These are phyloP conservation scores for Sipha flava DNA, from an alignment of 1,140 invertebrate species.

Conservation along the genomic window DNA sequence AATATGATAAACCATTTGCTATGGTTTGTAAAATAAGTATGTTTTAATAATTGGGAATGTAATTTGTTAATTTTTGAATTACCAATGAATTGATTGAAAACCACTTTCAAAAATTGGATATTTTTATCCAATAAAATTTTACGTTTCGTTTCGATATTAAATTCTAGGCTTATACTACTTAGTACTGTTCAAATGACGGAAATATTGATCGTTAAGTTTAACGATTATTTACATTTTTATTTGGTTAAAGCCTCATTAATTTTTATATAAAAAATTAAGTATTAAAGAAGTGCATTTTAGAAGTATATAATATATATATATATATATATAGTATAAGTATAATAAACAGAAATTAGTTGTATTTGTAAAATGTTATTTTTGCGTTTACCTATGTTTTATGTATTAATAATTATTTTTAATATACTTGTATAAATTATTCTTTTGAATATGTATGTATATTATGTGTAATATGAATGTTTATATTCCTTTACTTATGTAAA, in stretches of 20 bases:
- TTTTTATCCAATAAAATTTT: conserved; percentile 13
- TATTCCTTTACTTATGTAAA: too few species aligned
- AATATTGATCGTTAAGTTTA: neutral
- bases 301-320: too few species aligned
- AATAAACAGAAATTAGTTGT: too few species aligned
- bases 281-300: neutral
- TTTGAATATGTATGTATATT: too few species aligned
- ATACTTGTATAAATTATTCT: too few species aligned
- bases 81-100: neutral
- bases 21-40: neutral
- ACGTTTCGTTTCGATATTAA: conserved; percentile 2
- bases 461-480: neutral
- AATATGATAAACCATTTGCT: too few species aligned
- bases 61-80: neutral
- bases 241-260: neutral
- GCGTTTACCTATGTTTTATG: too few species aligned
- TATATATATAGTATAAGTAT: too few species aligned
- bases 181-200: neutral
- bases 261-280: neutral
- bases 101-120: neutral
- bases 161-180: neutral
- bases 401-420: too few species aligned
- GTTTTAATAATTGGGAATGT: neutral
- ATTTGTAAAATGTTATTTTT: too few species aligned
- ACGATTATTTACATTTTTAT: neutral